Evolutionary conservation across 2,888 invertebrate species (phyloP), one percentile per base, ranked within the genome.

Genomic region (Melangyna quadrimaculata): DNA sequence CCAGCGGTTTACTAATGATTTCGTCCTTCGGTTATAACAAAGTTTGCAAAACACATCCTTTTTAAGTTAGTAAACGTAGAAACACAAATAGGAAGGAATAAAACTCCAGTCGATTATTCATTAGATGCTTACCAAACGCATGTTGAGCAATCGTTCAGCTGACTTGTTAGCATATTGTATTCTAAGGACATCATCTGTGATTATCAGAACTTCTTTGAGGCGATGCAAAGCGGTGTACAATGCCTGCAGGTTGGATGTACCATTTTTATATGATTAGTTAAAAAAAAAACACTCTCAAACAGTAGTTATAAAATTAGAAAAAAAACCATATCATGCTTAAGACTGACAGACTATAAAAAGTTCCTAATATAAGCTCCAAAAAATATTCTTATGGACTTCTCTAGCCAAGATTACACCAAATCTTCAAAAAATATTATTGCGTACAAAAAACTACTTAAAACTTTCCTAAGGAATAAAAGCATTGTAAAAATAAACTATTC

Each of bases 91-190:
- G 35, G 70, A 83, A 70, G 83, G 40, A 65, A 74, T 69, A 74
- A 74, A 77, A 72, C 57, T 73, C 71, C 63, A 77, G 67, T 80
- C 48, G 45, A 29, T 78, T 55, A 72, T 55, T 71, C 27, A 57
- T 74, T 78, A 77, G 65, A 86, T 69, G 94, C 95, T 88, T 93
- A 93, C 88, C 94, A 94, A 92, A 94, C 95, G 90, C 91, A 92
- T 91, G 48, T 98, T 97, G 87, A 98, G 94, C 88, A 96, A 93
- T 87, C 96, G 95, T 92, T 97, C 97, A 92, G 96, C 96, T 24
- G 97, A 95, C 89, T 96, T 95, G 92, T 98, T 98, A 88, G 97
- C 95, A 91, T 97, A 96, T 96, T 98, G 93, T 91, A 98, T 95
- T 92, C 95, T 94, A 90, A 96, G 96, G 89, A 95, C 94, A 89